Base-by-base conservation (phyloP, 1,140 invertebrate species). In the Bombus waltoni region DNA sequence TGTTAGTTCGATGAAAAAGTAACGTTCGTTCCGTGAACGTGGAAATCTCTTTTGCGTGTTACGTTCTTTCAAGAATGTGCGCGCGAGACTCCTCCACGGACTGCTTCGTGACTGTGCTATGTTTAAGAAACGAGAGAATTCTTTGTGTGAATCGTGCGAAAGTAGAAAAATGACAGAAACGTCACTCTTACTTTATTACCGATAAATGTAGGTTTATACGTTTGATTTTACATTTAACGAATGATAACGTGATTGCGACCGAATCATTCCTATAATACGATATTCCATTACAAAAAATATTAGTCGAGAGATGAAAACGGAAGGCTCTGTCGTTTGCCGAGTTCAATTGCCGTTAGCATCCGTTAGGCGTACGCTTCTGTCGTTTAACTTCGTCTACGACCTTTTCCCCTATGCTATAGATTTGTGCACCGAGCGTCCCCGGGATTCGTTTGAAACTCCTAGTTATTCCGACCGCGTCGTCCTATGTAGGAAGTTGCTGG, bases 381-480 rank as follows among this genome's bases (percentile, higher is more conserved):
- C 35, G 40, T 73, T 75, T 53, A 75, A 15, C 25, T 53, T n/a
- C 38, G 32, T 2, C 53, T 47, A 32, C 42, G 22, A 25, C 72
- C n/a, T 13, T 13, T 15, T 18, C 47, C 57, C 35, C 53, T 47
- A 25, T n/a, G 35, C 22, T 32, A 42, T 75, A 65, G 78, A 81
- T 79, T 44, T 62, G 22, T 73, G 42, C 68, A 53, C 70, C 13
- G 28, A 80, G 32, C 65, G 62, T 57, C 59, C 59, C 59, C 38
- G 59, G 82, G 75, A 81, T 89, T 76, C 62, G 75, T 78, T 86
- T 22, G 38, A 70, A 78, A 79, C 77, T 87, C 25, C 62, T 73
- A 85, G 81, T 76, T 88, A 88, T 88, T 89, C 73, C 68, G 47
- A 42, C 68, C 81, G 74, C 62, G 79, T 82, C 73, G n/a, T 77